These are phyloP conservation scores for Diogma glabrata DNA, from an alignment of 2,888 invertebrate species.

Conservation along the genomic window DNA sequence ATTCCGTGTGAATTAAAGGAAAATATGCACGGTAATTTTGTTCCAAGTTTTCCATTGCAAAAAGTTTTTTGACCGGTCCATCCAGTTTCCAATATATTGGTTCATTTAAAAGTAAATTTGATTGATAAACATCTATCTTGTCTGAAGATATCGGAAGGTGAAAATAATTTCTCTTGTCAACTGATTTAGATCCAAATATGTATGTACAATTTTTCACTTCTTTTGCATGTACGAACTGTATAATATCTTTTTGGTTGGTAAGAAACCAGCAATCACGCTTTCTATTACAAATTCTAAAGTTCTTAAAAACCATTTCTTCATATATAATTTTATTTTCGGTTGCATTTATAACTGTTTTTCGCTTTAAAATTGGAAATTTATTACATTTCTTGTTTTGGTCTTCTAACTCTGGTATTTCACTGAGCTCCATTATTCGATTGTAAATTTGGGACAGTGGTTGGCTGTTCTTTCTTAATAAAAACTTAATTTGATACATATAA, in stretches of 20 bases:
- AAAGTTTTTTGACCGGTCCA: conserved; percentile 6
- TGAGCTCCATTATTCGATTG: conserved; percentile 16
- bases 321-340: neutral
- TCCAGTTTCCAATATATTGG: neutral
- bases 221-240: conserved; percentile 1
- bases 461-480: conserved; percentile 15
- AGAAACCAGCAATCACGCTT: neutral
- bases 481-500: conserved; percentile 18
- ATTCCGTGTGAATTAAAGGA: conserved; percentile 1
- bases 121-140: neutral
- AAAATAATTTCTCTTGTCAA: neutral
- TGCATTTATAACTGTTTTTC: neutral
- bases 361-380: neutral
- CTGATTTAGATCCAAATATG: neutral
- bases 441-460: conserved; percentile 19
- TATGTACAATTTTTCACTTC: neutral
- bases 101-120: neutral
- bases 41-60: conserved; percentile 6
- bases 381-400: too few relatives aligned
- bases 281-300: neutral
- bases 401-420: conserved; percentile 1
- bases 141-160: neutral
- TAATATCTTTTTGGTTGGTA: neutral
- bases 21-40: neutral
- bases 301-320: neutral